Evolutionary conservation across 2,113 vertebrate species (phyloP).

Genomic region (Trogon melanurus): DNA sequence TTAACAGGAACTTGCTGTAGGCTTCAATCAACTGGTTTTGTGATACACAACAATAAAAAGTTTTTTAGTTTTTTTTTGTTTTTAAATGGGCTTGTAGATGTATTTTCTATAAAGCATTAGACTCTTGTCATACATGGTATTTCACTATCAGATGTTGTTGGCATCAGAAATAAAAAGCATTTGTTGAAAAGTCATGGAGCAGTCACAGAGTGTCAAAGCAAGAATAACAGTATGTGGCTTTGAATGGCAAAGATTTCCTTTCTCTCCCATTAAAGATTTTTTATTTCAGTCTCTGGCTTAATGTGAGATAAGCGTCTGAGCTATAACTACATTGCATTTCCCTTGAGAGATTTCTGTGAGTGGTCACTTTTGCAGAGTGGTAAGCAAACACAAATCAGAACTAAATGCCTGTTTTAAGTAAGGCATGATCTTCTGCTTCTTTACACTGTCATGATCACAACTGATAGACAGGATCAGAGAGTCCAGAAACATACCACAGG

Average conservation of each 20-base stretch:
- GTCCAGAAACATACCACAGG: background rate
- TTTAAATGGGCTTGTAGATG: background rate
- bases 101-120: background rate
- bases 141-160: background rate
- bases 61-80: background rate
- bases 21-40: background rate
- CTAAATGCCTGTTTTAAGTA: background rate
- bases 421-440: background rate
- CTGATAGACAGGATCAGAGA: background rate
- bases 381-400: slow-evolving; percentile 23
- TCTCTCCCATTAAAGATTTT: background rate
- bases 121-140: background rate
- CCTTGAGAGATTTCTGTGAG: background rate
- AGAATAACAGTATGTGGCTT: background rate
- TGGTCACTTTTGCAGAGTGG: background rate
- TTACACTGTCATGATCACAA: background rate
- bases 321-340: background rate
- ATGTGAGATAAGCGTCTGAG: background rate
- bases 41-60: background rate
- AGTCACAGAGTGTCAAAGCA: background rate
- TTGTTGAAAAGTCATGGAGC: background rate
- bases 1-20: slow-evolving; percentile 14
- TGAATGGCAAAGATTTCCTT: background rate
- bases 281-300: background rate
- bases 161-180: background rate